Conservation (phyloP, 2,797 vertebrate genomes). For the Stomatorhinus walkeri region DNA sequence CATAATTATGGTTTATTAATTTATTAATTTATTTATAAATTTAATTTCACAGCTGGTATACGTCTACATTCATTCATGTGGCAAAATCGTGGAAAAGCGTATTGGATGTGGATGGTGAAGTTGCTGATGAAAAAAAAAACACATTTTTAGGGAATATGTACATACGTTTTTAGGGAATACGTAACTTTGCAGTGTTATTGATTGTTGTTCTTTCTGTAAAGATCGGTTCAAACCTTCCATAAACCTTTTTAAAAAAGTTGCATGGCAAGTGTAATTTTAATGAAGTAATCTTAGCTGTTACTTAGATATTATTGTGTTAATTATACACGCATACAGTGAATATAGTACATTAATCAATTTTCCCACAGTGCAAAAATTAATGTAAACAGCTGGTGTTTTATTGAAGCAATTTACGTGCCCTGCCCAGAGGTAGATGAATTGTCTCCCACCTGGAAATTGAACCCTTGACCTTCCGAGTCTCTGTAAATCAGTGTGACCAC, state of each 20-base stretch:
- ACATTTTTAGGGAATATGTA: background rate
- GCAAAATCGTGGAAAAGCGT: background rate
- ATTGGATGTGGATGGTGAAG: background rate
- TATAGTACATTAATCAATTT: background rate
- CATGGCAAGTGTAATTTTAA: background rate
- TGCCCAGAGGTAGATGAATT: background rate
- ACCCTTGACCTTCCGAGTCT: slow-evolving; percentile 12
- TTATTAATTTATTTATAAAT: background rate
- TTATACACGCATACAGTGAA: background rate
- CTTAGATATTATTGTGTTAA: background rate
- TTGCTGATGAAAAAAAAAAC: background rate
- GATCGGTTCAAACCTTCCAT: background rate
- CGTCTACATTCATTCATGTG: background rate
- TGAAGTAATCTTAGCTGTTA: background rate
- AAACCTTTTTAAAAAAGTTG: background rate
- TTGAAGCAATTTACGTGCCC: background rate
- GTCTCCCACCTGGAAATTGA: slow-evolving; percentile 20
- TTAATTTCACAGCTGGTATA: background rate
- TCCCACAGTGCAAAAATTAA: background rate
- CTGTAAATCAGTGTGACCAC: background rate
- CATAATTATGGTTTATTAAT: background rate
- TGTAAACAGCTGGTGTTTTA: background rate
- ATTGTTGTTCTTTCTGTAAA: background rate
- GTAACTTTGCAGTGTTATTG: background rate
- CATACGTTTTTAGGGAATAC: background rate